Evolutionary conservation across 2,888 invertebrate genomes (phyloP).

Genomic region (Xestia sexstrigata): DNA sequence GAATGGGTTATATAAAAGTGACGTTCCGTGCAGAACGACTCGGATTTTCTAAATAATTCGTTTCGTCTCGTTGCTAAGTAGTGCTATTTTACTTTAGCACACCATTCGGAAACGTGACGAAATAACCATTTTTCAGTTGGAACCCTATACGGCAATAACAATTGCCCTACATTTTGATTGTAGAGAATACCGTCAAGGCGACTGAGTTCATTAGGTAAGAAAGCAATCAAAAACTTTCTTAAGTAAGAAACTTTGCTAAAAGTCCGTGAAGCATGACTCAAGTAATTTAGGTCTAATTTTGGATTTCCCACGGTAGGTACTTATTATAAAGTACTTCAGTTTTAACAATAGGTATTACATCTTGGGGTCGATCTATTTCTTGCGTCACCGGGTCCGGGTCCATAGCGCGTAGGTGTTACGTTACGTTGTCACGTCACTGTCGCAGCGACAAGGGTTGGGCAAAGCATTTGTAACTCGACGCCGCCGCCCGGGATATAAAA

Average conservation of each 20-base stretch:
- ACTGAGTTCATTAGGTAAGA: slow-evolving; percentile 8
- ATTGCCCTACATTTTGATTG: neutral
- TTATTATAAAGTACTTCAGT: neutral
- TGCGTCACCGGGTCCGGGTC: neutral
- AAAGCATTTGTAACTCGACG: slow-evolving; percentile 17
- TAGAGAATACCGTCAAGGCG: slow-evolving; percentile 5
- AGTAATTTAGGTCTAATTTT: slow-evolving; percentile 22
- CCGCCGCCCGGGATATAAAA: slow-evolving; percentile 13
- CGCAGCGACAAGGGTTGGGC: slow-evolving; percentile 2
- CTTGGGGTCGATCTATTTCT: slow-evolving; percentile 14
- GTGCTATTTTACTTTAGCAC: neutral
- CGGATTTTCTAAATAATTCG: neutral
- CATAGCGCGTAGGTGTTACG: slow-evolving; percentile 20
- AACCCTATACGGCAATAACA: neutral
- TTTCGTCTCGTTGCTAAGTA: neutral
- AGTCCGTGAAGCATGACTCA: slow-evolving; percentile 5
- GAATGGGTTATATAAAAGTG: neutral
- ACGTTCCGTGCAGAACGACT: neutral
- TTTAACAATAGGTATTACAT: neutral
- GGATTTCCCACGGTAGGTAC: neutral
- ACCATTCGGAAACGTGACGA: neutral
- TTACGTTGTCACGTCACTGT: slow-evolving; percentile 33
- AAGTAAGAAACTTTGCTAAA: slow-evolving; percentile 29
- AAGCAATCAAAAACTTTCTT: slow-evolving; percentile 33
- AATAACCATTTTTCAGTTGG: neutral